Percentiles rank a stretch among this genome's conserved stretches.
These are phyloP conservation scores for Euthynnus affinis DNA, from an alignment of 2,797 vertebrate genomes.

Conservation along the genomic window DNA sequence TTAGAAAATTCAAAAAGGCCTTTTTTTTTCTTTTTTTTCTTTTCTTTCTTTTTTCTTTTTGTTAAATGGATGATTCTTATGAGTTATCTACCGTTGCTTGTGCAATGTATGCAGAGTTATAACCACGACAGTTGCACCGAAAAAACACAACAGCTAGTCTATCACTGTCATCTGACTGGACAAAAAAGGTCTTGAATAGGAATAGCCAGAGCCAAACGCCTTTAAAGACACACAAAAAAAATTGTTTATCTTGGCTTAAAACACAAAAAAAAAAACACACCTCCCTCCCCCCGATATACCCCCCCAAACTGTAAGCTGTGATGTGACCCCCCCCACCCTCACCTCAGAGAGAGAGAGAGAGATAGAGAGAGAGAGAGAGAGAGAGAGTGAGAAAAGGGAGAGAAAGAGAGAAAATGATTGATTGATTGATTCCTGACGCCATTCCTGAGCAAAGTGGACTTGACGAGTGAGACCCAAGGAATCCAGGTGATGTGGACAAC, in stretches of 20 bases:
- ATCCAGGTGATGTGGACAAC: slow-evolving; percentile 64
- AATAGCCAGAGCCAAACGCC: slow-evolving; percentile 55
- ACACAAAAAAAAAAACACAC: slow-evolving; percentile 56
- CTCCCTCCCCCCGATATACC: neutral
- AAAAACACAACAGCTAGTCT: slow-evolving; percentile 58
- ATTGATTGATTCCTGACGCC: slow-evolving; percentile 80
- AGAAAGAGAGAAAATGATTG: slow-evolving; percentile 20
- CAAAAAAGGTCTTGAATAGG: slow-evolving; percentile 51
- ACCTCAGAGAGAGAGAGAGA: slow-evolving; percentile 33
- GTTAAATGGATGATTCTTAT: slow-evolving; percentile 53
- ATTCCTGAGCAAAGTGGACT: slow-evolving; percentile 84
- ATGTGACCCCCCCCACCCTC: slow-evolving; percentile 31
- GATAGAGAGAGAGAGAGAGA: slow-evolving; percentile 30
- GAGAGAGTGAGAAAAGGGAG: slow-evolving; percentile 7
- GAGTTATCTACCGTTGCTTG: slow-evolving; percentile 47
- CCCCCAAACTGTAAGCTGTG: slow-evolving; percentile 64
- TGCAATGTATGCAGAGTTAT: slow-evolving; percentile 62
- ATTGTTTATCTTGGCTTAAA: slow-evolving; percentile 78
- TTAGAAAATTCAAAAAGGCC: slow-evolving; percentile 62
- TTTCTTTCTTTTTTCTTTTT: slow-evolving; percentile 37
- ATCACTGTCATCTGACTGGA: slow-evolving; percentile 58
- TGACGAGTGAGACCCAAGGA: slow-evolving; percentile 77
- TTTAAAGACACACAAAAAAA: slow-evolving; percentile 51
- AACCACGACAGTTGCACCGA: slow-evolving; percentile 59
- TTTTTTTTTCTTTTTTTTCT: slow-evolving; percentile 37